phyloP scores from a whole-genome alignment of 37 sponge, comb jelly and placozoan species.

The Beroe ovata region DNA sequence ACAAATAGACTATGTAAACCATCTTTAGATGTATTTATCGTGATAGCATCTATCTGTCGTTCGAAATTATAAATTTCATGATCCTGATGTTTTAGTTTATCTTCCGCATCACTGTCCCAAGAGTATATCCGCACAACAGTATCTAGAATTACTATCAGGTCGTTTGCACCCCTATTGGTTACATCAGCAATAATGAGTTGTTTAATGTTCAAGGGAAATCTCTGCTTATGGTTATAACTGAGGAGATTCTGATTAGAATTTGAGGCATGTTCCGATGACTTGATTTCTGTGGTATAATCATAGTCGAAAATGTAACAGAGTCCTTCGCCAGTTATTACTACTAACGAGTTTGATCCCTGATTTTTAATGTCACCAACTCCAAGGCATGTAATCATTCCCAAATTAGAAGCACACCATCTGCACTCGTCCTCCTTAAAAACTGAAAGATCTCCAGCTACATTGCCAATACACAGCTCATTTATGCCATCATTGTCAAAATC shows the following conservation, averaged over 20 bases:
- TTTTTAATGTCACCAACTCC: constrained; percentile 49
- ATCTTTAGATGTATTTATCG: constrained; percentile 39
- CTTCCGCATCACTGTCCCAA: constrained; percentile 50
- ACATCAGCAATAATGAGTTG: constrained; percentile 53
- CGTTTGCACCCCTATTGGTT: constrained; percentile 45
- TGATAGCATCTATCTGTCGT: constrained; percentile 34
- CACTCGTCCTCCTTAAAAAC: background rate
- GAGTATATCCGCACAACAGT: constrained; percentile 41
- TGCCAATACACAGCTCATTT: constrained; percentile 52
- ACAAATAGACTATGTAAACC: constrained; percentile 31
- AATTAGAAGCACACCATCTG: background rate
- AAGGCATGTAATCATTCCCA: constrained; percentile 58
- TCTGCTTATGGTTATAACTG: constrained; percentile 27
- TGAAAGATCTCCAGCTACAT: constrained; percentile 50
- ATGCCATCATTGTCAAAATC: constrained; percentile 63
- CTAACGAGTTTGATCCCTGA: constrained; percentile 29
- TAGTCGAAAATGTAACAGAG: constrained; percentile 60
- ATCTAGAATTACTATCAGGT: constrained; percentile 33
- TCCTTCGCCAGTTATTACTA: constrained; percentile 64
- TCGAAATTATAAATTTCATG: constrained; percentile 32
- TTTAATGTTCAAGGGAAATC: constrained; percentile 43
- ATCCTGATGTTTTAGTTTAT: constrained; percentile 34
- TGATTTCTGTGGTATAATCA: background rate
- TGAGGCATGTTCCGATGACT: background rate
- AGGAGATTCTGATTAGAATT: background rate